Base-by-base conservation (phyloP, 2,888 invertebrate species). In the Agonum fuliginosum region DNA sequence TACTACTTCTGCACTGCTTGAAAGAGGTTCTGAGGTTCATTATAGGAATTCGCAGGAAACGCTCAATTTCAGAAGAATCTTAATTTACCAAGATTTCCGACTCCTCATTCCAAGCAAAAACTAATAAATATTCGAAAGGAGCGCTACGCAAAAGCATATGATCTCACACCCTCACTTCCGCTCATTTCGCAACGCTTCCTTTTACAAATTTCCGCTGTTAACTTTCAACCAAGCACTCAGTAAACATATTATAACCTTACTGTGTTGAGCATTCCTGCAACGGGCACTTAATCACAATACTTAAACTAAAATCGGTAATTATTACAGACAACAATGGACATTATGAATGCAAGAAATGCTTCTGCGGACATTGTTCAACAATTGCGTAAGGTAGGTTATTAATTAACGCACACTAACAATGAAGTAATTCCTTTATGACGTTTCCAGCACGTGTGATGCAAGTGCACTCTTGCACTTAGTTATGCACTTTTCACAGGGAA, bases 391-490 rank as follows among this genome's bases (percentile, higher is more conserved):
- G 12, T 19, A 20, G 34, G 41, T 51, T n/a, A 73, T 73, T 73
- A 73, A 73, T 73, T 73, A 73, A 73, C 73, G 73, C 41, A 51
- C 41, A 37, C 51, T 43, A 69, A 69, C 58, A 62, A 37, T 34
- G 37, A 30, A 14, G 73, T 73, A 72, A 72, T 72, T 72, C 72
- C 58, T 73, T 58, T 73, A 73, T 58, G 58, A 73, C 10, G 43
- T 72, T 37, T 72, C 19, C 30, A 72, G 72, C 54, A 73, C 73
- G 73, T 73, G 73, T 73, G 73, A 73, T 41, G 73, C 30, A 46
- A 27, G 37, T 17, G 20, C 30, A 48, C 37, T n/a, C n/a, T 20
- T 72, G 54, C 34, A 54, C 34, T 12, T 14, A 6, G 14, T 5
- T 27, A 62, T 62, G 58, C 58, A 62, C 58, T 62, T 62, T 62